These are phyloP conservation scores for Myripristis jacobus DNA, from an alignment of 2,797 vertebrate genomes.

Conservation along the genomic window DNA sequence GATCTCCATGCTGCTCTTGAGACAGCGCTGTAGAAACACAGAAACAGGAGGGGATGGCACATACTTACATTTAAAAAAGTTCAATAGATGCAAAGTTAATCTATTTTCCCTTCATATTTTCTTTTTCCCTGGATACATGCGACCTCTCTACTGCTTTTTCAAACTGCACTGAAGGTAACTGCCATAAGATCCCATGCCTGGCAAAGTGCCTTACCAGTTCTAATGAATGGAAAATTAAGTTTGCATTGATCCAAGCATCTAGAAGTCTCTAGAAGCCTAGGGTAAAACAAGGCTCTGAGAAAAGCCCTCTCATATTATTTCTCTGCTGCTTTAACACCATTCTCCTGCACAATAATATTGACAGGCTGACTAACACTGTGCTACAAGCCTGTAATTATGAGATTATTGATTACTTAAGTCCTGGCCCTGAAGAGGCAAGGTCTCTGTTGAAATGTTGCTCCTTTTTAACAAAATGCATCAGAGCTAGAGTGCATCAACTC, in stretches of 20 bases:
- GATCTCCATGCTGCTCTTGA: constrained; percentile 88
- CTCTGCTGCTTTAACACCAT: neutral
- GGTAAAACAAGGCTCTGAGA: neutral
- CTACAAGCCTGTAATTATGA: neutral
- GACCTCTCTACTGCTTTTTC: neutral
- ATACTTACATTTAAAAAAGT: constrained; percentile 14
- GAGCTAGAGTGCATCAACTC: too few relatives aligned
- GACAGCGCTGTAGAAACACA: constrained; percentile 78
- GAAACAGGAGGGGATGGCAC: constrained; percentile 2
- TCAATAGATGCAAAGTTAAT: neutral
- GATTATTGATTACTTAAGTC: too few relatives aligned
- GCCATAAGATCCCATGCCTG: neutral
- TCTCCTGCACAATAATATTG: neutral
- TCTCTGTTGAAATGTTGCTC: too few relatives aligned
- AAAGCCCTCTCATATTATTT: neutral
- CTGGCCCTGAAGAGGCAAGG: too few relatives aligned
- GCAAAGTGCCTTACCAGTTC: neutral
- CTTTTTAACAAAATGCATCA: too few relatives aligned
- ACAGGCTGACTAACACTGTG: neutral
- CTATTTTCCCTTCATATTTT: neutral
- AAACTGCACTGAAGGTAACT: neutral
- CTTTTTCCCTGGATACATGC: neutral
- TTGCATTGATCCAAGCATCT: neutral
- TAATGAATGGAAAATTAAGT: constrained; percentile 11
- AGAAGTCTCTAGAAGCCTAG: neutral